phyloP scores from a whole-genome alignment of 2,888 invertebrate species.

The Mylabris sibirica region DNA sequence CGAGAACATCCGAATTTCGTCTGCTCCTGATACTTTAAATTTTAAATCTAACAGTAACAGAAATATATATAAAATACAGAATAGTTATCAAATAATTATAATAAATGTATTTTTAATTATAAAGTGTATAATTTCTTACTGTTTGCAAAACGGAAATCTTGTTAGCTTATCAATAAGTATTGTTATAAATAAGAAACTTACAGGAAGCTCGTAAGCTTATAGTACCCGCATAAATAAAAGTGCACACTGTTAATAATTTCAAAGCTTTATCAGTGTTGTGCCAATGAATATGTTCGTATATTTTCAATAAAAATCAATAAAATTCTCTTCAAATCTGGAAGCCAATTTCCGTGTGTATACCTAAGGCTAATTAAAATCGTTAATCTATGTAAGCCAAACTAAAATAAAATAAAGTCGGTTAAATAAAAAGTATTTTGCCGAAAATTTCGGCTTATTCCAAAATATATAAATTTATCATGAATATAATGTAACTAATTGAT shows the following conservation, averaged over 20 bases:
- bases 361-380: neutral
- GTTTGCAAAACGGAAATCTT: conserved; percentile 33
- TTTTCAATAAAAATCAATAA: conserved; percentile 1
- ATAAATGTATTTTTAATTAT: conserved; percentile 11
- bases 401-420: too few relatives aligned
- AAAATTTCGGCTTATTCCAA: too few relatives aligned
- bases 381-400: too few relatives aligned
- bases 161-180: conserved; percentile 31
- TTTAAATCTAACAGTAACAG: conserved; percentile 12
- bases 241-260: conserved; percentile 22
- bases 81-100: conserved; percentile 24
- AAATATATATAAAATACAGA: neutral
- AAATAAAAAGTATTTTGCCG: too few relatives aligned
- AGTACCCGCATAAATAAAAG: conserved; percentile 32
- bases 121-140: conserved; percentile 24
- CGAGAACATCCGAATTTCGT: conserved; percentile 28
- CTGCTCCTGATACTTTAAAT: conserved; percentile 34
- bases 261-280: conserved; percentile 28
- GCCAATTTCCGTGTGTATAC: neutral
- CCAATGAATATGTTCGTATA: conserved; percentile 27
- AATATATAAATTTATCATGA: too few relatives aligned
- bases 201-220: conserved; percentile 27
- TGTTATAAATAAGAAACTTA: conserved; percentile 31
- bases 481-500: too few relatives aligned
- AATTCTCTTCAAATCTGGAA: neutral